phyloP scores from a whole-genome alignment of 2,888 invertebrate species.

The Pristionchus fissidentatus region DNA sequence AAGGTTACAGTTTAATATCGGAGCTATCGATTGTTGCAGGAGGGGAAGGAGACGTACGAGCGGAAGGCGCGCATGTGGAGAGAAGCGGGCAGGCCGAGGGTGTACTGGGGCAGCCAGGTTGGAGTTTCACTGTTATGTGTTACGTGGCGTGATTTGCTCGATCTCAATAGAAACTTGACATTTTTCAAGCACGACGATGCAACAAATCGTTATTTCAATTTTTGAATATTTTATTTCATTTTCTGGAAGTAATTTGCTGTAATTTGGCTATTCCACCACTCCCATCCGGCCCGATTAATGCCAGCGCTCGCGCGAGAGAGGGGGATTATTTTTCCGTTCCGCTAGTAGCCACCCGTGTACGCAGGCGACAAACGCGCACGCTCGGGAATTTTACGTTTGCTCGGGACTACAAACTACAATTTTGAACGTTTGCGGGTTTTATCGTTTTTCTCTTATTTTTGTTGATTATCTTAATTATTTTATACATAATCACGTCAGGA shows the following conservation, averaged over 20 bases:
- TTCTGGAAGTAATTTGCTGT: background rate
- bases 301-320: no score
- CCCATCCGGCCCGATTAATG: no score
- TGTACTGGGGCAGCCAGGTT: slow-evolving; percentile 3
- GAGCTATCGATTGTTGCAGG: background rate
- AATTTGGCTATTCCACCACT: no score
- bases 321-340: slow-evolving; percentile 29
- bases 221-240: background rate
- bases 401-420: slow-evolving; percentile 21
- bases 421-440: background rate
- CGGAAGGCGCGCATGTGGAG: background rate
- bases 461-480: background rate
- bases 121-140: background rate
- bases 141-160: no score
- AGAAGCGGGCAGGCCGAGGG: background rate
- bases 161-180: no score
- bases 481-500: no score
- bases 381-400: background rate
- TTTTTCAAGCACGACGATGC: no score
- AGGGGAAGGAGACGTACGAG: background rate
- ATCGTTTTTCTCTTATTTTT: background rate
- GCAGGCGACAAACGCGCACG: background rate
- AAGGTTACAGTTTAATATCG: background rate
- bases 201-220: no score
- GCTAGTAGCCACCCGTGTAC: no score